Base-by-base conservation (phyloP, 2,888 invertebrate species). In the Coleophora deauratella region DNA sequence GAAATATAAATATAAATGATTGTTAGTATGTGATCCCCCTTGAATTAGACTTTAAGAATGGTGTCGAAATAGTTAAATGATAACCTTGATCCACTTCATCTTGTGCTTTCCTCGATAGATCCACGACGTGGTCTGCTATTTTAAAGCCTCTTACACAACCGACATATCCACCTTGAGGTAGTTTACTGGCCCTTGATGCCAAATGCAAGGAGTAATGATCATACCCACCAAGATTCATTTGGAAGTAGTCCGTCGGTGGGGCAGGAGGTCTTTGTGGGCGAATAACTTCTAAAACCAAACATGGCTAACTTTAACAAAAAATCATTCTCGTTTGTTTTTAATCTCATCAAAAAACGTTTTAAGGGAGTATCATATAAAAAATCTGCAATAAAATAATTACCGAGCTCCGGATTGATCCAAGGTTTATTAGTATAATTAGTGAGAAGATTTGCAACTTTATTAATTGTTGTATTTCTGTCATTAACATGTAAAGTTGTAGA, bases 211-310 rank as follows among this genome's bases (percentile, higher is more conserved):
- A 93, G 60, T 91, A 91, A 1, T 90, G 87, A 71, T 95, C 95
- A 61, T 92, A 94, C 9, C 95, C 95, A 30, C 96, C 96, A 34
- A 96, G 86, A 72, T 95, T 95, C 59, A 93, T 88, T 80, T 96
- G 95, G 63, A 96, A 95, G 72, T 96, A 96, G 61, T 94, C 93
- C 0, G 93, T 94, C 0, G 96, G 95, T 6, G 95, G 94, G 1
- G 95, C 94, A 15, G 95, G 95, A 3, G 96, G 96, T 48, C 96
- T 88, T 71, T 95, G 95, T 7, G 96, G 96, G 40, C 93, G 93
- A 36, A 96, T 88, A 30, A 95, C 92, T 87, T 96, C 96, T 93
- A 78, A 32, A 82, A 80, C 47, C 21, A 21, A 21, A 21, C 6
- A 21, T 15, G 31, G 33, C 13, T 12, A 11, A 9, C 9, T n/a